Evolutionary conservation across 2,797 vertebrate species (phyloP).

Genomic region (Ptychadena robeensis): DNA sequence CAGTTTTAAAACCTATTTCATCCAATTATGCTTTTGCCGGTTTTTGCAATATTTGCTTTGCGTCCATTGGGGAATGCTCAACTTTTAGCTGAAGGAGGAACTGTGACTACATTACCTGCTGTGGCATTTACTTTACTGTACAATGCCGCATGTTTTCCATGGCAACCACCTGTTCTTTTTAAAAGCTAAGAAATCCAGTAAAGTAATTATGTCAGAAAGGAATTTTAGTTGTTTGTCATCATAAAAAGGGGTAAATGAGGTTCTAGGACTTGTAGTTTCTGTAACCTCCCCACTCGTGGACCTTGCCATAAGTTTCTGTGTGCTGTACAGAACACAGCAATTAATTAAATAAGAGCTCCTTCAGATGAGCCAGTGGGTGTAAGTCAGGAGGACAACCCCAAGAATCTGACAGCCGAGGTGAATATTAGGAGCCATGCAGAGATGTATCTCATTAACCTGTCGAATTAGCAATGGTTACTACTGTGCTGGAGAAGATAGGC

Average conservation of each 20-base stretch:
- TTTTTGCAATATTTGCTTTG: no score
- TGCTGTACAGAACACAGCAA: background rate
- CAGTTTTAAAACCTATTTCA: no score
- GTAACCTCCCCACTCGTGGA: background rate
- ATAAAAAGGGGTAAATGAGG: background rate
- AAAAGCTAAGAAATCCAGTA: no score
- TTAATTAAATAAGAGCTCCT: background rate
- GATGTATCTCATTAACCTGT: constrained; percentile 49
- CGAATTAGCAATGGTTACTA: constrained; percentile 40
- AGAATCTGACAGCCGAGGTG: constrained; percentile 6
- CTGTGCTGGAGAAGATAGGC: background rate
- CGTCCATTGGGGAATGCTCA: no score
- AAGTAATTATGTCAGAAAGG: no score
- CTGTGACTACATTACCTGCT: no score
- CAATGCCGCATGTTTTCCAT: no score
- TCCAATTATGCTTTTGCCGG: no score
- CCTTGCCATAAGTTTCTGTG: background rate
- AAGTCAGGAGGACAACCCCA: constrained; percentile 22
- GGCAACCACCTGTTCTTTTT: no score
- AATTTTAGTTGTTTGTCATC: no score
- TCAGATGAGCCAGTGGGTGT: background rate
- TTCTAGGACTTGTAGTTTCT: background rate
- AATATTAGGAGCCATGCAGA: constrained; percentile 24
- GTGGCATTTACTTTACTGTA: no score
- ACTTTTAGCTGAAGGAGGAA: no score